phyloP scores from a whole-genome alignment of 2,797 vertebrate genomes.

The Lepus townsendii region DNA sequence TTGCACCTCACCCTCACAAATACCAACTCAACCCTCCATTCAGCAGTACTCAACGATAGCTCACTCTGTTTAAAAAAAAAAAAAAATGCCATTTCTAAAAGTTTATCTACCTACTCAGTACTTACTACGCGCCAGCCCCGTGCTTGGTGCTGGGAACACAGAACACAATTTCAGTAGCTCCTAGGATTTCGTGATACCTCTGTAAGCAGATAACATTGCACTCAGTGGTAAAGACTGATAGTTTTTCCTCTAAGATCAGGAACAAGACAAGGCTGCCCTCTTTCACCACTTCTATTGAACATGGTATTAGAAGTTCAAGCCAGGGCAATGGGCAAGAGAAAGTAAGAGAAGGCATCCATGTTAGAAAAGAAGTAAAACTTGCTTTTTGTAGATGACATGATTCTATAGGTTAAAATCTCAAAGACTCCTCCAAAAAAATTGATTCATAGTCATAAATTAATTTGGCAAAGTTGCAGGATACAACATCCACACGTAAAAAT shows the following conservation, averaged over 20 bases:
- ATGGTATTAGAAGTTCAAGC: neutral
- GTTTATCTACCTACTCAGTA: neutral
- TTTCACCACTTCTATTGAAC: neutral
- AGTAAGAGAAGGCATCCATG: neutral
- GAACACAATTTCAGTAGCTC: neutral
- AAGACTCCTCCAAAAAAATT: neutral
- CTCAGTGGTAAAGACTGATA: neutral
- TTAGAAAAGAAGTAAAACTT: neutral
- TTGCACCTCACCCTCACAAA: neutral
- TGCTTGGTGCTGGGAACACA: neutral
- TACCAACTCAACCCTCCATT: neutral
- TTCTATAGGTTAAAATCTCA: neutral
- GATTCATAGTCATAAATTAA: conserved; percentile 43
- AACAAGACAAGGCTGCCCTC: neutral
- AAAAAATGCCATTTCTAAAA: neutral
- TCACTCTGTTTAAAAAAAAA: conserved; percentile 20
- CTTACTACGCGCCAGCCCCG: neutral
- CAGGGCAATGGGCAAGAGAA: conserved; percentile 12
- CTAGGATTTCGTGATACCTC: neutral
- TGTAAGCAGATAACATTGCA: neutral
- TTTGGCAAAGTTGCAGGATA: neutral
- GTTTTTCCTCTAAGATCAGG: neutral
- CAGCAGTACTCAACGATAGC: neutral
- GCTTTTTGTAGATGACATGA: neutral
- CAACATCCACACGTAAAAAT: neutral